Evolutionary conservation across 2,797 vertebrate genomes (phyloP), one percentile per base, ranked within the genome.

Genomic region (Sparidentex hasta): DNA sequence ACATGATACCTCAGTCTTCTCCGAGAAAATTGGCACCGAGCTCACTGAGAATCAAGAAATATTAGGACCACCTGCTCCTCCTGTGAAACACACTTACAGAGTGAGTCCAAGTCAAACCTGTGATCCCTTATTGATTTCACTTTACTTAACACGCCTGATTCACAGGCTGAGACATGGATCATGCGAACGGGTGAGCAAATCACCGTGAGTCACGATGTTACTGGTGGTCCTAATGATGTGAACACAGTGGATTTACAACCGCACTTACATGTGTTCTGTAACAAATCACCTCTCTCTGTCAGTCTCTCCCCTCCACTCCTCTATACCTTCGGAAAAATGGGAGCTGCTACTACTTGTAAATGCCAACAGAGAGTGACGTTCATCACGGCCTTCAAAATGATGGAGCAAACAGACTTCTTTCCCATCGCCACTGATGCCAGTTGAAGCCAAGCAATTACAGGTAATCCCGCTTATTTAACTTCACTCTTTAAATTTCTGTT

Each of bases 21-120:
- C 13, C 21, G 33, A 74, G 46, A 55, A 80, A 85, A 77, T 18
- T 72, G 76, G 82, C 80, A 25, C 27, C 55, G 41, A 29, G 14
- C 20, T 56, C 41, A 2, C n/a, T 7, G 71, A 76, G 71, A 81
- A 78, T 74, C 54, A 68, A 87, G 78, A 89, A 83, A 83, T 86
- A 90, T 87, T 57, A 79, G 54, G 86, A 89, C 90, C 87, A 89
- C 84, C 89, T 89, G 85, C 82, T 86, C 81, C 73, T 79, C 63
- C 41, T 14, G 51, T 17, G 66, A 79, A 78, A 61, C 46, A 23
- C 73, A 51, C 70, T 52, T 14, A 41, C 27, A 29, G 44, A 83
- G 43, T 7, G 46, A 61, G 51, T 82, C 74, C 81, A 72, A 71
- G 59, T 56, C 73, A 68, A 86, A 82, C 20, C 62, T 8, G 51